A percentile compares a stretch with the other conserved stretches of the same genome.
These are phyloP conservation scores for Protosalanx chinensis DNA, from an alignment of 2,797 vertebrate genomes.

Conservation along the genomic window DNA sequence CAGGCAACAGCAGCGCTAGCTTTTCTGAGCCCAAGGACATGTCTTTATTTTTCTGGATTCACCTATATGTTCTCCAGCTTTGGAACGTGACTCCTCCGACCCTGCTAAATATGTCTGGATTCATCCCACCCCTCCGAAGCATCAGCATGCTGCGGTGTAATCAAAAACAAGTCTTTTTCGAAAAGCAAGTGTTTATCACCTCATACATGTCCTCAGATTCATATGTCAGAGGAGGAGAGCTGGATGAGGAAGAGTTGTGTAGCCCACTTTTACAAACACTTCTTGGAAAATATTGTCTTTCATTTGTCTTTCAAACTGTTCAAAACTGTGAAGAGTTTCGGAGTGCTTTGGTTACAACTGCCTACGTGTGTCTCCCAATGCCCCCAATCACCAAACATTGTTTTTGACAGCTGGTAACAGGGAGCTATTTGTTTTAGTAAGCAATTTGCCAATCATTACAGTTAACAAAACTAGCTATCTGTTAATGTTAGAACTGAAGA, in stretches of 20 bases:
- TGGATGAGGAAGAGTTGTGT: background rate
- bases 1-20: constrained; percentile 66
- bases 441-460: no score
- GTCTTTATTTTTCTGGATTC: constrained; percentile 65
- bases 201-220: constrained; percentile 27
- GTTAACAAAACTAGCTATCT: no score
- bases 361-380: no score
- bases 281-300: background rate
- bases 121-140: constrained; percentile 59
- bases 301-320: background rate
- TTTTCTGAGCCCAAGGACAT: constrained; percentile 46
- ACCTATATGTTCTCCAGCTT: constrained; percentile 69
- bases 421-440: background rate
- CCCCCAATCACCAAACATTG: background rate
- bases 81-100: constrained; percentile 69
- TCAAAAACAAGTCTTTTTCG: constrained; percentile 51
- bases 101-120: constrained; percentile 65
- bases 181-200: constrained; percentile 31
- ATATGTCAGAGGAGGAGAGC: background rate
- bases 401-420: background rate
- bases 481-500: no score
- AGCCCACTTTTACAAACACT: background rate
- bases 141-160: constrained; percentile 61
- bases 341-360: background rate
- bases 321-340: background rate